Percentiles rank a stretch among this genome's conserved stretches.
Evolutionary conservation across 2,113 vertebrate genomes (phyloP).

Genomic region (Elephas maximus): DNA sequence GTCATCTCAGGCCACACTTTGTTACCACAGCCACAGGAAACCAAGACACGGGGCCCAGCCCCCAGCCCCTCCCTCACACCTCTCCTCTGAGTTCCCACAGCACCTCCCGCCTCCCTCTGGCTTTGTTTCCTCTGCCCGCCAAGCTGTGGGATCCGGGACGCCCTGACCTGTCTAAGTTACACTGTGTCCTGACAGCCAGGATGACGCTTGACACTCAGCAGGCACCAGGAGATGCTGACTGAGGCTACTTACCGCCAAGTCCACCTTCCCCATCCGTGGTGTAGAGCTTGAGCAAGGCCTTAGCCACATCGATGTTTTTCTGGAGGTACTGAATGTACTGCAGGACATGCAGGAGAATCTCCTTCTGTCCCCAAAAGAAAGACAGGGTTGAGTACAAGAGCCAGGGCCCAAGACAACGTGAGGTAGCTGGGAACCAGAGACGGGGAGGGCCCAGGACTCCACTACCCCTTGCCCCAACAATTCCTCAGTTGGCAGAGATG

Average conservation of each 20-base stretch:
- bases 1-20: neutral
- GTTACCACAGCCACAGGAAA: neutral
- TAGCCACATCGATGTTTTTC: slow-evolving; percentile 67
- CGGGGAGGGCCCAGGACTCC: neutral
- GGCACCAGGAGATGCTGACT: accelerated
- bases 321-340: slow-evolving; percentile 84
- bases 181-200: neutral
- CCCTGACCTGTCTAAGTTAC: neutral
- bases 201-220: neutral
- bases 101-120: neutral
- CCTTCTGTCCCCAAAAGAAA: slow-evolving; percentile 80
- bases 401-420: accelerated
- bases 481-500: neutral
- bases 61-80: neutral
- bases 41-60: neutral
- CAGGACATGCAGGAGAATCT: slow-evolving; percentile 79
- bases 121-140: accelerated
- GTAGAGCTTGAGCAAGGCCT: slow-evolving; percentile 63
- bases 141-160: neutral
- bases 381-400: neutral
- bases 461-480: neutral
- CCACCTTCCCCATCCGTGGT: neutral
- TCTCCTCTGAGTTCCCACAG: neutral
- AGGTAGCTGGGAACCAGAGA: neutral
- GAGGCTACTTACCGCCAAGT: slow-evolving; percentile 53